phyloP scores from a whole-genome alignment of 1,140 invertebrate genomes.

The Stratiolaelaps scimitus region DNA sequence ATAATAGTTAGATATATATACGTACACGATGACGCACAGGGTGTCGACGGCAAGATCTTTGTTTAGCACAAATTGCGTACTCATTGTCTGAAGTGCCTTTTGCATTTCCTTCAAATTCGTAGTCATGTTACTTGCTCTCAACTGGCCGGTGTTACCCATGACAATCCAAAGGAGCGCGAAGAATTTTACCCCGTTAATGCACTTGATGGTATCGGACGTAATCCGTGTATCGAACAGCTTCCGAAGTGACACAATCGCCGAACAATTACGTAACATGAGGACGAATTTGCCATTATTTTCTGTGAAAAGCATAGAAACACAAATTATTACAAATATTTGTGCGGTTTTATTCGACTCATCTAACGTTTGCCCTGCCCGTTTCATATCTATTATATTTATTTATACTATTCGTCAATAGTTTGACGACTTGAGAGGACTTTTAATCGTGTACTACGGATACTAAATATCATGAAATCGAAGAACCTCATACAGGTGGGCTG shows the following conservation, averaged over 20 bases:
- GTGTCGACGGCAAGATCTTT: slow-evolving; percentile 13
- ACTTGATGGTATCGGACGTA: neutral
- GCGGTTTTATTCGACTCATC: too few species aligned
- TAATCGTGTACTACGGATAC: too few species aligned
- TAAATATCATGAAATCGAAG: too few species aligned
- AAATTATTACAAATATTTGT: too few species aligned
- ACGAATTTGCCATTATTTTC: neutral
- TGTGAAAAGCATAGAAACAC: too few species aligned
- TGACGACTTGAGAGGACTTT: too few species aligned
- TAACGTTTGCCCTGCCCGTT: too few species aligned
- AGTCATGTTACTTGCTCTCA: slow-evolving; percentile 13
- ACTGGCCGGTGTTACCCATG: slow-evolving; percentile 24
- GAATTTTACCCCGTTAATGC: slow-evolving; percentile 6
- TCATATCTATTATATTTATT: too few species aligned
- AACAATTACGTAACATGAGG: slow-evolving; percentile 6
- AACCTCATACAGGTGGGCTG: too few species aligned
- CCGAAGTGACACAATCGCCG: neutral
- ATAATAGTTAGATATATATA: too few species aligned
- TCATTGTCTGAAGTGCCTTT: slow-evolving; percentile 11
- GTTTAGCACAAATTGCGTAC: slow-evolving; percentile 8
- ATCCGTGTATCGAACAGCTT: slow-evolving; percentile 9
- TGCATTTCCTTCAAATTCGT: slow-evolving; percentile 18
- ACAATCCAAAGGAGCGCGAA: slow-evolving; percentile 9
- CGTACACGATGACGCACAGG: neutral
- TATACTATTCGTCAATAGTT: too few species aligned